Base-by-base conservation (phyloP, 2,888 invertebrate genomes). In the Phasia obesa region DNA sequence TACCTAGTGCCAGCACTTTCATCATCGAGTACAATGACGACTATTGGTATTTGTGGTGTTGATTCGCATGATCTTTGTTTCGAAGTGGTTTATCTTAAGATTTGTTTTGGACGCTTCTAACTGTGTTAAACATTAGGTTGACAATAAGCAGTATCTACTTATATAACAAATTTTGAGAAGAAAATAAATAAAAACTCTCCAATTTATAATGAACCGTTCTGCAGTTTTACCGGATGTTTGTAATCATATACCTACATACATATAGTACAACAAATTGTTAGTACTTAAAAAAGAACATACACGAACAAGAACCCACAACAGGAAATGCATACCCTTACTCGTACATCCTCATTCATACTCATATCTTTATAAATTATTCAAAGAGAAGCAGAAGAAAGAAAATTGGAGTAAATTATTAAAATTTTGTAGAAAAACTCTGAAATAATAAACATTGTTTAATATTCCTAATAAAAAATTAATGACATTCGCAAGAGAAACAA, bases 391-490 rank as follows among this genome's bases (percentile, higher is more conserved):
- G 47, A 67, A 76, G 51, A 9, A 42, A 42, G 6, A 27, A 42
- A 42, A 42, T 2, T 81, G 65, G 73, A 77, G 81, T 84, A 86
- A 78, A 84, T 87, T 87, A 86, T 87, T 87, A 87, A 86, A 85
- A 86, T 84, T 85, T 75, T 80, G 85, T 84, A 84, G 84, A 75
- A 78, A 73, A 80, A 83, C 80, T 85, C 76, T 70, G 82, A 82
- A 74, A 85, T 42, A 75, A 75, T 78, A 84, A 80, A 55, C 53
- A 71, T 59, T 81, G 51, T 74, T 82, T 21, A 67, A 23, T 67
- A 51, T n/a, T 53, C 62, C 19, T 74, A 84, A 79, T 83, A 76
- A 69, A 65, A 76, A 71, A 62, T 65, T 38, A 38, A 11, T 42
- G 53, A 51, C 59, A 53, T 65, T 59, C 27, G 21, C 42, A 23